phyloP scores from a whole-genome alignment of 1,140 invertebrate species.

The roundworm (Caenorhabditis elegans) region DNA sequence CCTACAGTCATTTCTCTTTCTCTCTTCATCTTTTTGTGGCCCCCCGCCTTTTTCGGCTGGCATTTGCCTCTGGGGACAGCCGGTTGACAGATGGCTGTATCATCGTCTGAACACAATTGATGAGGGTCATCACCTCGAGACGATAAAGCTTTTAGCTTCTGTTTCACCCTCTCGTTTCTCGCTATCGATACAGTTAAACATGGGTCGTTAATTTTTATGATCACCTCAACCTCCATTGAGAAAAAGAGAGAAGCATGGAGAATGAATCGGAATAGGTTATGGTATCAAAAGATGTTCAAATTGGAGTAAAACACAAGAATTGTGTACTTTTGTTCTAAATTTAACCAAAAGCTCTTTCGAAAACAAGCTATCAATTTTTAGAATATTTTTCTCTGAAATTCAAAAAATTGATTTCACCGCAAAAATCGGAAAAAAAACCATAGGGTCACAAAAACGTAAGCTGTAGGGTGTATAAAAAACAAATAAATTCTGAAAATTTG shows the following conservation, averaged over 20 bases:
- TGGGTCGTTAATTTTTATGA: constrained; percentile 30
- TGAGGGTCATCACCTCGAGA: constrained; percentile 25
- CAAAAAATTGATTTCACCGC: too few species aligned
- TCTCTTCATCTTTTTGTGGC: constrained; percentile 14
- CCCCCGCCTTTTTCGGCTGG: background rate
- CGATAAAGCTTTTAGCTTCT: background rate
- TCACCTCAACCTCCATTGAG: background rate
- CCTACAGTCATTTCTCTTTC: constrained; percentile 25
- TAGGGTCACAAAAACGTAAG: too few species aligned
- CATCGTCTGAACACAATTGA: constrained; percentile 13
- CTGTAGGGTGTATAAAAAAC: too few species aligned
- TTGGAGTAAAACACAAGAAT: too few species aligned
- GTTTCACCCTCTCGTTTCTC: background rate
- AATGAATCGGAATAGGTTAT: background rate
- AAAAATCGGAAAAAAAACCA: too few species aligned
- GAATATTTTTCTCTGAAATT: too few species aligned
- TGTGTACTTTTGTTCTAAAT: too few species aligned
- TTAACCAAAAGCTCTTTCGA: too few species aligned
- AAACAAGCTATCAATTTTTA: too few species aligned
- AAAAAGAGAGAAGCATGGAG: background rate
- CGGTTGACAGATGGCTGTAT: constrained; percentile 22
- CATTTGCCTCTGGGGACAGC: background rate
- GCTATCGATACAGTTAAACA: background rate
- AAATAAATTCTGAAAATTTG: too few species aligned
- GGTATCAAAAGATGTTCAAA: too few species aligned